Percentiles rank a stretch among this genome's conserved stretches.
Evolutionary conservation across 2,797 vertebrate genomes (phyloP).

Genomic region (Carduelis carduelis): DNA sequence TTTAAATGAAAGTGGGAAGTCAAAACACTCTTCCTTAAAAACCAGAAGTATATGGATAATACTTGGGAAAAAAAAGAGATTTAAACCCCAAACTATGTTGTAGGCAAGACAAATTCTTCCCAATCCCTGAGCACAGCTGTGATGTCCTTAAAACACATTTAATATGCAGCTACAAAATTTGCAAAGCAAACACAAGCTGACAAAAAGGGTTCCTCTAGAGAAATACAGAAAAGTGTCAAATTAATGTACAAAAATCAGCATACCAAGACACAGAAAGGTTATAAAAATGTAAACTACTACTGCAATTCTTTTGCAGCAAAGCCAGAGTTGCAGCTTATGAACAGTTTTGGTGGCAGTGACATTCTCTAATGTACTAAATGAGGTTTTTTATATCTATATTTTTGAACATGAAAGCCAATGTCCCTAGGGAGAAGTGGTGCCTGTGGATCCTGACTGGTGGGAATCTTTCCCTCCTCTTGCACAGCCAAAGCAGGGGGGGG

Average conservation of each 20-base stretch:
- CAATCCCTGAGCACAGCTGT: neutral
- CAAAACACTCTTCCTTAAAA: neutral
- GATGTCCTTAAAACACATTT: neutral
- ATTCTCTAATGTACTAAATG: neutral
- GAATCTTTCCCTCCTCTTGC: too few species aligned
- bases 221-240: neutral
- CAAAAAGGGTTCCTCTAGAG: neutral
- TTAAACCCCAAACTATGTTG: neutral
- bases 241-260: neutral
- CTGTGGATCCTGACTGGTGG: neutral
- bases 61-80: neutral
- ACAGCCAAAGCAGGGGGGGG: neutral
- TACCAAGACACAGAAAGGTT: neutral
- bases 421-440: too few species aligned
- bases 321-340: neutral
- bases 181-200: neutral
- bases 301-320: neutral
- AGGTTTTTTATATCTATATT: too few species aligned
- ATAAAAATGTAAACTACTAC: neutral
- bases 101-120: neutral
- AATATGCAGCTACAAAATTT: neutral
- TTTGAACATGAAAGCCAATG: neutral
- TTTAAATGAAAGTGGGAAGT: neutral
- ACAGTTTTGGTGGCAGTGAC: neutral
- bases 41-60: neutral